Evolutionary conservation across 2,888 invertebrate genomes (phyloP).

Genomic region (Ferdinandea cuprea): DNA sequence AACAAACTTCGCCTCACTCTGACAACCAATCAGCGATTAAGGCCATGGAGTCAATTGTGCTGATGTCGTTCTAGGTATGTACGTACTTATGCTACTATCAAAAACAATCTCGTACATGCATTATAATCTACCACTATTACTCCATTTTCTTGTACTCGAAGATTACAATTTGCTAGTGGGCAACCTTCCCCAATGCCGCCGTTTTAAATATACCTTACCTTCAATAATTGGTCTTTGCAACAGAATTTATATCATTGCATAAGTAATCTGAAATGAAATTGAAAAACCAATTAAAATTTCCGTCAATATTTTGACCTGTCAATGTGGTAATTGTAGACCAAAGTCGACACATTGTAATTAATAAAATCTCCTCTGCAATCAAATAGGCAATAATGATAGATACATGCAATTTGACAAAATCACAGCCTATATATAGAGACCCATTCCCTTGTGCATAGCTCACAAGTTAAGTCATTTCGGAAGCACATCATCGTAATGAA

Average conservation of each 20-base stretch:
- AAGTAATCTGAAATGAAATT: neutral
- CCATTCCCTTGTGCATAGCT: neutral
- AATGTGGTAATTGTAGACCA: slow-evolving; percentile 35
- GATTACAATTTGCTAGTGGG: neutral
- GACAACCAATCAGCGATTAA: too few relatives aligned
- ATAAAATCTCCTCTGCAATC: neutral
- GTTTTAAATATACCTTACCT: neutral
- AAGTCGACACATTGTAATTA: slow-evolving; percentile 39
- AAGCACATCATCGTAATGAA: neutral
- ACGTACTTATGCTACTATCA: too few relatives aligned
- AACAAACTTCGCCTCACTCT: too few relatives aligned
- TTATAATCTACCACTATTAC: too few relatives aligned
- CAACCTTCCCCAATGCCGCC: neutral
- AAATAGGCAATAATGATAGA: slow-evolving; percentile 4
- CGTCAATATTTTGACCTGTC: slow-evolving; percentile 59
- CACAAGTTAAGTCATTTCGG: neutral
- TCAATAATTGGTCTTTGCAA: slow-evolving; percentile 4
- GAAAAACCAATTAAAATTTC: slow-evolving; percentile 35
- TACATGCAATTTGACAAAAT: neutral
- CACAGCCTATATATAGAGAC: slow-evolving; percentile 11
- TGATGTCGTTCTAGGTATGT: too few relatives aligned
- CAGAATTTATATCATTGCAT: neutral
- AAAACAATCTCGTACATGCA: too few relatives aligned
- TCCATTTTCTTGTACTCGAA: too few relatives aligned
- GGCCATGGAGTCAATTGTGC: too few relatives aligned